Conservation (phyloP, 2,797 vertebrate genomes). For the Sylvilagus floridanus region DNA sequence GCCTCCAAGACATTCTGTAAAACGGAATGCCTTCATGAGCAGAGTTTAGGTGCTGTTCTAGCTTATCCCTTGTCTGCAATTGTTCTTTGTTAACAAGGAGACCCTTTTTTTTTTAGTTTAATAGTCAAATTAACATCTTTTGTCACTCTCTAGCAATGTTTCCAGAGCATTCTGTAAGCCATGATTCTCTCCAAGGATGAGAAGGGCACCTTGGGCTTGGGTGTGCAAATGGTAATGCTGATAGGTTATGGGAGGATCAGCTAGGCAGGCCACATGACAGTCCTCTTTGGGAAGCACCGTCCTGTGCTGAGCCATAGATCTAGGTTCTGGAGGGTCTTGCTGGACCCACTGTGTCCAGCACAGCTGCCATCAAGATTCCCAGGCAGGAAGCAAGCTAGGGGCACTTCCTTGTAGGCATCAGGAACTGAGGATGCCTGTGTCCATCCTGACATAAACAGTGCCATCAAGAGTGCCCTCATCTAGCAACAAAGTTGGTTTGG, state of each 20-base stretch:
- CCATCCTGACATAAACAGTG: neutral
- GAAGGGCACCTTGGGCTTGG: neutral
- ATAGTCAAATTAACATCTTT: slow-evolving; percentile 35
- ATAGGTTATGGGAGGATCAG: neutral
- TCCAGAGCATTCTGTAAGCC: slow-evolving; percentile 22
- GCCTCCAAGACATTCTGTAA: neutral
- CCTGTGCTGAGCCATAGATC: neutral
- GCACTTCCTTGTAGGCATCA: rapidly evolving
- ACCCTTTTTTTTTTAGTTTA: slow-evolving; percentile 48
- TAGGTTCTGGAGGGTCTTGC: slow-evolving; percentile 11
- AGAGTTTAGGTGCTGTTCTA: neutral
- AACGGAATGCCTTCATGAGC: neutral
- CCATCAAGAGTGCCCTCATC: no score
- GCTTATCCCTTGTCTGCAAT: slow-evolving; percentile 39
- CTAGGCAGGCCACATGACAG: slow-evolving; percentile 30
- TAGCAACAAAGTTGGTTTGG: rapidly evolving
- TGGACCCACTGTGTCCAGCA: neutral
- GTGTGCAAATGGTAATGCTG: neutral
- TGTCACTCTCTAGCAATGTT: slow-evolving; percentile 16
- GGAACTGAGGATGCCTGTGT: rapidly evolving
- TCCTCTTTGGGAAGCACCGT: neutral
- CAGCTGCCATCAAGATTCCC: neutral
- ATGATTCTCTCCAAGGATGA: neutral
- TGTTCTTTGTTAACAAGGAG: slow-evolving; percentile 47
- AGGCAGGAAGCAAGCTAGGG: neutral